Evolutionary conservation across 1,140 invertebrate species (phyloP).

Genomic region (Gonatopus flavifemur): DNA sequence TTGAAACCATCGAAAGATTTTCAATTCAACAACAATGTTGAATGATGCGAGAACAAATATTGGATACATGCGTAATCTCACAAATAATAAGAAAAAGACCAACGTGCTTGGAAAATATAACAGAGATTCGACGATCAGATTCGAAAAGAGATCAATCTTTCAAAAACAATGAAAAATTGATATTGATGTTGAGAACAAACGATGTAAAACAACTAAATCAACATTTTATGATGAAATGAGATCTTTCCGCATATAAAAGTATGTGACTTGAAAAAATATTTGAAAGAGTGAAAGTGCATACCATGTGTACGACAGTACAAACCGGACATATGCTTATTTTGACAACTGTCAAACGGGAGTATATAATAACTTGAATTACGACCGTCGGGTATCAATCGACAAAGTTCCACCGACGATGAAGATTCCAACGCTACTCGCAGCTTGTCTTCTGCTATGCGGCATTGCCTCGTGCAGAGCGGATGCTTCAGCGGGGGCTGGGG

Average conservation of each 20-base stretch:
- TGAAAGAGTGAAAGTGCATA: not conserved
- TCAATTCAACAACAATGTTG: too few species aligned
- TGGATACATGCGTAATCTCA: too few species aligned
- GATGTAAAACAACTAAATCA: not conserved
- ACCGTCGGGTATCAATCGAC: conserved; percentile 9
- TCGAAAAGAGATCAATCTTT: too few species aligned
- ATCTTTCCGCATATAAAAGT: not conserved
- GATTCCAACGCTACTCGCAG: conserved; percentile 16
- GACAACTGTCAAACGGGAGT: conserved; percentile 8
- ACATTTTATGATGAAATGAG: not conserved
- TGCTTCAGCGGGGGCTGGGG: not conserved
- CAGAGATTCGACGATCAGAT: too few species aligned
- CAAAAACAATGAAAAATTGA: too few species aligned
- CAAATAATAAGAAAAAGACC: too few species aligned
- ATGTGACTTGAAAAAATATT: conserved; percentile 14
- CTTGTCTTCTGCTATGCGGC: conserved; percentile 13
- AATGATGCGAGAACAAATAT: too few species aligned
- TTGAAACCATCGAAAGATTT: too few species aligned
- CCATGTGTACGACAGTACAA: not conserved
- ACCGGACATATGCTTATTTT: conserved; percentile 2
- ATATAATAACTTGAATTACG: conserved; percentile 3
- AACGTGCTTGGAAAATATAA: too few species aligned
- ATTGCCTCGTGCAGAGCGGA: not conserved
- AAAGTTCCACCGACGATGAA: conserved; percentile 21
- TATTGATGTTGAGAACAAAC: not conserved